Conservation (phyloP, 1,140 invertebrate species). For the Nilaparvata lugens region DNA sequence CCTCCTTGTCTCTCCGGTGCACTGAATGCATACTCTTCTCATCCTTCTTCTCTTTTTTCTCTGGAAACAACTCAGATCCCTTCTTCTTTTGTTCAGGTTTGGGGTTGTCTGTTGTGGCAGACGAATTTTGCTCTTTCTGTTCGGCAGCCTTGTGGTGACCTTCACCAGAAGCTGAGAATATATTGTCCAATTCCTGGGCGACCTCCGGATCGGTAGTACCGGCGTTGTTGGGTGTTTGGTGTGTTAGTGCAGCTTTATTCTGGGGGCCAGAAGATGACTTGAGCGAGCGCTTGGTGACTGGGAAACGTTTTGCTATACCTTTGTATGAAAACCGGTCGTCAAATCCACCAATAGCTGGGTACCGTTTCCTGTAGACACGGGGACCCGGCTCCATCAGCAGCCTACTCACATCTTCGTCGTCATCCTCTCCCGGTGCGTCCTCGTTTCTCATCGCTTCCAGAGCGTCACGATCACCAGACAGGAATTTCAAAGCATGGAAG, state of each 20-base stretch:
- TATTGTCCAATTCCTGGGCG: conserved; percentile 22
- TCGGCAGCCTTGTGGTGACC: background rate
- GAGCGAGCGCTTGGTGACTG: conserved; percentile 22
- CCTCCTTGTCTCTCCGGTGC: conserved; percentile 2
- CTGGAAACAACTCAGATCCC: no score
- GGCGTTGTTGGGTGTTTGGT: conserved; percentile 7
- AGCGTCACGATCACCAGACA: conserved; percentile 2
- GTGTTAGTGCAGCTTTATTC: no score
- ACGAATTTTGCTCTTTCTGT: background rate
- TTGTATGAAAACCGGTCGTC: conserved; percentile 20
- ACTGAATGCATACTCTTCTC: background rate
- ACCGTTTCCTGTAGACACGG: background rate
- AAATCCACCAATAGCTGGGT: conserved; percentile 11
- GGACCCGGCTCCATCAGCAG: conserved; percentile 2
- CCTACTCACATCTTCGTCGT: conserved; percentile 8
- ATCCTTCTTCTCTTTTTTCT: background rate
- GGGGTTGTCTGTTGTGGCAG: background rate
- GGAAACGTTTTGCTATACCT: conserved; percentile 19
- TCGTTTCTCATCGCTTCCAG: conserved; percentile 11
- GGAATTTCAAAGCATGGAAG: conserved; percentile 14
- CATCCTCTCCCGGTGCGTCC: conserved; percentile 1
- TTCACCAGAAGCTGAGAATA: conserved; percentile 20
- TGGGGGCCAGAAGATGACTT: background rate
- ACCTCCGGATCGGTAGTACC: conserved; percentile 25
- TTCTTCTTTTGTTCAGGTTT: no score